phyloP scores from a whole-genome alignment of 2,797 vertebrate species.

The Pteropus rufus region DNA sequence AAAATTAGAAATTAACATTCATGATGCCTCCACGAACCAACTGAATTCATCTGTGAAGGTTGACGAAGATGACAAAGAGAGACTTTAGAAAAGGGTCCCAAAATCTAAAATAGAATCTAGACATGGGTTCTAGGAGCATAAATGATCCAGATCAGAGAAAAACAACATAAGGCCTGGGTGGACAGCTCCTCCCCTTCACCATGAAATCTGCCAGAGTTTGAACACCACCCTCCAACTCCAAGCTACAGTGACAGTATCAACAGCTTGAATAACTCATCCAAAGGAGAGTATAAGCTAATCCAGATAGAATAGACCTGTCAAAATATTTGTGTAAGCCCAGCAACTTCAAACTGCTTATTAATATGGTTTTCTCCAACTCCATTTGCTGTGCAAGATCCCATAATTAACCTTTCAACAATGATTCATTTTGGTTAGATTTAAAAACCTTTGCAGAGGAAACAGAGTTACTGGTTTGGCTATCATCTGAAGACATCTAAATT shows the following conservation, averaged over 20 bases:
- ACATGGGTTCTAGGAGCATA: background rate
- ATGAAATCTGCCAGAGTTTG: background rate
- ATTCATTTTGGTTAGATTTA: background rate
- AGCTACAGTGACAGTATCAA: background rate
- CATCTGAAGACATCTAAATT: background rate
- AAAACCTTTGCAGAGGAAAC: constrained; percentile 19
- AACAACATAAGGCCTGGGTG: background rate
- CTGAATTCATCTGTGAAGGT: background rate
- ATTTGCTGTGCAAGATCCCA: constrained; percentile 17
- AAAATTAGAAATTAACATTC: background rate
- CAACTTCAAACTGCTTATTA: constrained; percentile 50
- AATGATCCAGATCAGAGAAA: background rate
- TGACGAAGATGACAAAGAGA: background rate
- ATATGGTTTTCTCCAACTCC: constrained; percentile 30
- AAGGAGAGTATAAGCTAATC: background rate
- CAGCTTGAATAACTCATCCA: background rate
- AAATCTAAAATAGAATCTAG: background rate
- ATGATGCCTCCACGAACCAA: background rate
- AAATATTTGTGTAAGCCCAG: constrained; percentile 60
- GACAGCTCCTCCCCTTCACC: background rate
- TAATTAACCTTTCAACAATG: constrained; percentile 43
- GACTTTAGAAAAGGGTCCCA: background rate
- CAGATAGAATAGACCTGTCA: constrained; percentile 37
- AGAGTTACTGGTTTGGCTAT: background rate
- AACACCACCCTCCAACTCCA: background rate